phyloP scores from a whole-genome alignment of 2,797 vertebrate genomes.

The Adelosebastes latens region DNA sequence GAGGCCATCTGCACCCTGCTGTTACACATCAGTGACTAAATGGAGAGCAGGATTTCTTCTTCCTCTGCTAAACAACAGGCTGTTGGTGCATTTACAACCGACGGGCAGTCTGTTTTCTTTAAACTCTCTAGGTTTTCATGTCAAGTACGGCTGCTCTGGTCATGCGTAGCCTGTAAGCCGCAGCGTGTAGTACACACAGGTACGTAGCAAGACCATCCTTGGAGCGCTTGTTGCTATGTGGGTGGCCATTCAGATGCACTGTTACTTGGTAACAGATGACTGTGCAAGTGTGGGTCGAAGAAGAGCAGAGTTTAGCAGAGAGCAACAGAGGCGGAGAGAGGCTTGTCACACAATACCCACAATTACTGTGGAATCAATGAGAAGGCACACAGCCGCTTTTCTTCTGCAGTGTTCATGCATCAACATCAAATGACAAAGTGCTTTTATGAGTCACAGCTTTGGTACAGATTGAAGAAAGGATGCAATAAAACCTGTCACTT shows the following conservation, averaged over 20 bases:
- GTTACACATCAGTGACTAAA: slow-evolving; percentile 45
- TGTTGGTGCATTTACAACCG: background rate
- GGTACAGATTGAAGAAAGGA: background rate
- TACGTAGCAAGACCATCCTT: slow-evolving; percentile 37
- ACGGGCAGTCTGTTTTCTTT: slow-evolving; percentile 1
- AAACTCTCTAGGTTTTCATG: slow-evolving; percentile 12
- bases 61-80: background rate
- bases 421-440: background rate
- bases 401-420: background rate
- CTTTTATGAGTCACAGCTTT: background rate
- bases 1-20: slow-evolving; percentile 42
- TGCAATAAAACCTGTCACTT: background rate
- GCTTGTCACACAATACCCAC: slow-evolving; percentile 42
- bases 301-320: slow-evolving; percentile 43
- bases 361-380: slow-evolving; percentile 2
- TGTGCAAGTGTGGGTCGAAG: slow-evolving; percentile 60
- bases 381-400: background rate
- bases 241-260: slow-evolving; percentile 61
- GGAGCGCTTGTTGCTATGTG: slow-evolving; percentile 74
- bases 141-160: slow-evolving; percentile 11
- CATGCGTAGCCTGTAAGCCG: slow-evolving; percentile 3
- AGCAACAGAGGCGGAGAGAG: slow-evolving; percentile 12
- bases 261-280: slow-evolving; percentile 80
- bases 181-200: slow-evolving; percentile 36
- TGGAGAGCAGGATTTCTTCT: background rate